Evolutionary conservation across 2,888 invertebrate genomes (phyloP).

Genomic region (Andricus quercusramuli): DNA sequence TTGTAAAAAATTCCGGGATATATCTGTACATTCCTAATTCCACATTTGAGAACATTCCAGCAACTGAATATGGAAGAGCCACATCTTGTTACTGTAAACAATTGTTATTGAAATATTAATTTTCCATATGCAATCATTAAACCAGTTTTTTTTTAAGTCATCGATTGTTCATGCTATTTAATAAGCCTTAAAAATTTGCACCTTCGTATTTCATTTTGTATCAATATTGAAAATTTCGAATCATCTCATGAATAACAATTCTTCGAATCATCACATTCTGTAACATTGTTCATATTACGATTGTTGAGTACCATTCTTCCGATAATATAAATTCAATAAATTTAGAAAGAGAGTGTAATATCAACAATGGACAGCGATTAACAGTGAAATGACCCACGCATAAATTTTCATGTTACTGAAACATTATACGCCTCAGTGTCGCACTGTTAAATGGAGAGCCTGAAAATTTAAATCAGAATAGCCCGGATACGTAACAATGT

Average conservation of each 20-base stretch:
- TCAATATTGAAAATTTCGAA: background rate
- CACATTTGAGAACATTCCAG: too few species aligned
- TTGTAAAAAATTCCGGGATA: too few species aligned
- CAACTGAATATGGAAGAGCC: too few species aligned
- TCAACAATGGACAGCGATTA: slow-evolving; percentile 38
- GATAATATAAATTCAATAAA: background rate
- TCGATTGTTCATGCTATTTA: too few species aligned
- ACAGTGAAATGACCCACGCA: slow-evolving; percentile 18
- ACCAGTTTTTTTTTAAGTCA: background rate
- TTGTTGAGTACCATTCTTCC: background rate
- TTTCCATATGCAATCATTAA: background rate
- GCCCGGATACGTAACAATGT: slow-evolving; percentile 72
- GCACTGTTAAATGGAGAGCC: slow-evolving; percentile 57
- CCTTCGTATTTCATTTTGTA: too few species aligned
- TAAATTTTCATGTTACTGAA: slow-evolving; percentile 56
- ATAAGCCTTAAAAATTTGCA: too few species aligned
- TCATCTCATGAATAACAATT: background rate
- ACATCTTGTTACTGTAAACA: too few species aligned
- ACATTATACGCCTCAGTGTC: slow-evolving; percentile 56
- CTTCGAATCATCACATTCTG: background rate
- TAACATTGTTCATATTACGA: background rate
- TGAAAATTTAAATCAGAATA: slow-evolving; percentile 75
- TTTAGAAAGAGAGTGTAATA: background rate
- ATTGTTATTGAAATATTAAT: too few species aligned
- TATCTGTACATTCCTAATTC: too few species aligned